Evolutionary conservation across 2,888 invertebrate species (phyloP), one percentile per base, ranked within the genome.

Genomic region (Idaea biselata): DNA sequence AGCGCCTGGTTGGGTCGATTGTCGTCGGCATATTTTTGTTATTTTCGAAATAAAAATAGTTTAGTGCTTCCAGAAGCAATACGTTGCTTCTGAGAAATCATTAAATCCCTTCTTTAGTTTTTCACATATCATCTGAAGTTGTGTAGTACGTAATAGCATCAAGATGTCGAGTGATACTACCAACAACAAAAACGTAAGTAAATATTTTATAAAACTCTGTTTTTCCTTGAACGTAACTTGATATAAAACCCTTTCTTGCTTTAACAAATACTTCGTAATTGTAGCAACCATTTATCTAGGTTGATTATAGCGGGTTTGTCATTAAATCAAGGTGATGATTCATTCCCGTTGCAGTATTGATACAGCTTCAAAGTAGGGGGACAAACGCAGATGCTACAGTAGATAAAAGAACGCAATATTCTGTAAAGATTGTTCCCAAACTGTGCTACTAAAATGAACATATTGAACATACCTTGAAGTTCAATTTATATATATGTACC

Each of bases 121-220:
- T 55, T 55, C 6, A 56, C 56, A 56, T 56, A 56, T 55, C 55
- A 55, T 17, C 17, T 44, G 14, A 60, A 63, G 59, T 67, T 67
- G 65, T 65, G 65, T 16, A 62, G 33, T 18, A 5, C 31, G 44
- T 44, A 16, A 61, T 60, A 60, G 61, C 56, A 60, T 60, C 63
- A 87, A 80, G 76, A 94, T 94, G 94, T 94, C 94, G 25, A 94
- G 88, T 80, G 94, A 94, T 80, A 93, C 93, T 33, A 83, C 93
- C 62, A 90, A 81, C 69, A 84, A 94, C 69, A 84, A 94, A 88
- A 94, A 94, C 73, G 94, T 94, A 90, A 93, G 94, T 71, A 18
- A 56, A 56, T 18, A 55, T 63, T 59, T 18, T 56, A 18, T 56
- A 25, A 16, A 16, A 18, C 56, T 56, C 14, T 18, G 44, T 11